These are phyloP conservation scores for Typhlichthys subterraneus DNA, from an alignment of 2,797 vertebrate species.

Conservation along the genomic window DNA sequence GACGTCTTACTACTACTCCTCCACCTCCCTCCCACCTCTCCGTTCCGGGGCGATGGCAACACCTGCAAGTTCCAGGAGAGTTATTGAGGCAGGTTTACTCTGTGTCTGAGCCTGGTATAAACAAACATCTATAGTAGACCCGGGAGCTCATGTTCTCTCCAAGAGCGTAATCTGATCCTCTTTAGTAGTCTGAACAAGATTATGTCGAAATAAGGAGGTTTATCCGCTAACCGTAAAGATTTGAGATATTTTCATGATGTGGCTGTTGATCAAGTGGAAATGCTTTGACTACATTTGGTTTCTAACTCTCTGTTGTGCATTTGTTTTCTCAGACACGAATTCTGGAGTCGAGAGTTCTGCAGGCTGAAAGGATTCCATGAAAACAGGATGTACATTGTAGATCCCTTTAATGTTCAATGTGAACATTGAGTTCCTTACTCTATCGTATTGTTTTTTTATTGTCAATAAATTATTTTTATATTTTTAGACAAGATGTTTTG, in stretches of 20 bases:
- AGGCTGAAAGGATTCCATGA: constrained; percentile 89
- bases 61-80: too few relatives aligned
- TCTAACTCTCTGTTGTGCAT: constrained; percentile 4
- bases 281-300: not conserved
- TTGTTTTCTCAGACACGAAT: constrained; percentile 77
- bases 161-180: not conserved
- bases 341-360: constrained; percentile 80
- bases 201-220: too few relatives aligned
- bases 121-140: too few relatives aligned
- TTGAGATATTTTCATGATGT: not conserved
- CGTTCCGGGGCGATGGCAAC: too few relatives aligned
- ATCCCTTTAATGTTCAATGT: constrained; percentile 6
- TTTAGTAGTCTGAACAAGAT: not conserved
- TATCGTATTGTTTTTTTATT: not conserved
- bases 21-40: too few relatives aligned
- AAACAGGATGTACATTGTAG: constrained; percentile 1
- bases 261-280: not conserved
- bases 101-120: too few relatives aligned
- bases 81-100: too few relatives aligned
- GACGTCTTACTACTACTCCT: too few relatives aligned
- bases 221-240: not conserved
- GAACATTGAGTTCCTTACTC: not conserved
- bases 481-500: not conserved
- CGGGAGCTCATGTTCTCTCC: not conserved
- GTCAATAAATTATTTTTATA: not conserved